These are phyloP conservation scores for Garra rufa DNA, from an alignment of 2,113 vertebrate species.

Conservation along the genomic window DNA sequence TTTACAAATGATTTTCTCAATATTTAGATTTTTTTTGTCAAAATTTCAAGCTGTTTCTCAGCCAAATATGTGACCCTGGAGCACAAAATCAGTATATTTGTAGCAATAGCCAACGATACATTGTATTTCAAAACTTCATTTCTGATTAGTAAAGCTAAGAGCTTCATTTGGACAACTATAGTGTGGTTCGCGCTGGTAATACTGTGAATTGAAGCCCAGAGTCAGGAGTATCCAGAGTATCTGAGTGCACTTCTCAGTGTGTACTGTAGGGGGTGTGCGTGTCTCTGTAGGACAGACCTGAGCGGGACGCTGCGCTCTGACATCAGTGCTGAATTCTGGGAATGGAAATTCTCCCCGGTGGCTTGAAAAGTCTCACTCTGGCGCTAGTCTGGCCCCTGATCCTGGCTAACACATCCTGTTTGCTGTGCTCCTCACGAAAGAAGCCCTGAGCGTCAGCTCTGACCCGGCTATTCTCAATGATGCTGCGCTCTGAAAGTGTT, in stretches of 20 bases:
- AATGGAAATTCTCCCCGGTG: conserved; percentile 10
- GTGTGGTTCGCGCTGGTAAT: no score
- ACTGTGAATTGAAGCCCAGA: no score
- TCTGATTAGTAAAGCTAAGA: no score
- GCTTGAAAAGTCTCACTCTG: background rate
- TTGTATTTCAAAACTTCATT: no score
- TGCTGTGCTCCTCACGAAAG: background rate
- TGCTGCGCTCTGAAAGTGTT: background rate
- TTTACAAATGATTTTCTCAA: no score
- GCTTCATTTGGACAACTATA: no score
- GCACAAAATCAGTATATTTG: no score
- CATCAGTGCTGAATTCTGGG: background rate
- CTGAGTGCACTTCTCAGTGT: conserved; percentile 1
- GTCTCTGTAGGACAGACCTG: no score
- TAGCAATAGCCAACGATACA: no score
- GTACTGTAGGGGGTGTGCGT: conserved; percentile 60
- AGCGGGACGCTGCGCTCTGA: background rate
- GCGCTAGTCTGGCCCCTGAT: conserved; percentile 1
- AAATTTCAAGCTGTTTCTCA: no score
- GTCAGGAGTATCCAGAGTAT: background rate
- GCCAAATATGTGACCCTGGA: no score
- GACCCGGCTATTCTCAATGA: background rate
- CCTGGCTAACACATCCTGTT: background rate
- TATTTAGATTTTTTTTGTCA: no score
- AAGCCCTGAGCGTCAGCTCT: background rate